Percentiles rank a stretch among this genome's conserved stretches.
phyloP scores from a whole-genome alignment of 2,113 vertebrate genomes.

The Aleadryas rufinucha region DNA sequence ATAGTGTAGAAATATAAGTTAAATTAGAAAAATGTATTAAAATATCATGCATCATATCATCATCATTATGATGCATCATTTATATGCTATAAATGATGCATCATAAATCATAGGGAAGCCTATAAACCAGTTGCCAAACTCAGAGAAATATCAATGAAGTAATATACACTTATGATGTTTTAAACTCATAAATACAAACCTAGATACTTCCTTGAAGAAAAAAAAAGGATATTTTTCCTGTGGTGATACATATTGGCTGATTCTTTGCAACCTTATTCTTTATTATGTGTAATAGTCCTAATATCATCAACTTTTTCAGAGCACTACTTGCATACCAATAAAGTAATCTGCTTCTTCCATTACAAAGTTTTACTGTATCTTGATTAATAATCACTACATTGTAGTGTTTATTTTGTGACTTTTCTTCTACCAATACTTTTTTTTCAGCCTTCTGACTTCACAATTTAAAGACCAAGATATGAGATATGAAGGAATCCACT shows the following conservation, averaged over 20 bases:
- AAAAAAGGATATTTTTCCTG: neutral
- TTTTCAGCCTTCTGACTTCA: neutral
- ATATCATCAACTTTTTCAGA: neutral
- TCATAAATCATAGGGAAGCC: neutral
- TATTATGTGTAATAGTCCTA: neutral
- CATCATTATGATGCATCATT: no score
- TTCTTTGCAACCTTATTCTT: neutral
- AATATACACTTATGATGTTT: neutral
- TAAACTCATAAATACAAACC: neutral
- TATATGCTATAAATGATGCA: neutral
- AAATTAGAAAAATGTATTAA: neutral
- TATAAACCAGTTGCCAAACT: neutral
- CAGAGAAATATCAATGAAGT: neutral
- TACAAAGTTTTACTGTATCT: neutral
- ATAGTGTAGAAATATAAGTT: neutral
- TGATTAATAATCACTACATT: neutral
- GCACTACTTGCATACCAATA: neutral
- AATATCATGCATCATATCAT: no score
- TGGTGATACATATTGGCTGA: neutral
- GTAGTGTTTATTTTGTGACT: neutral
- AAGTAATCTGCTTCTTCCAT: neutral
- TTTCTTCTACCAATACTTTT: neutral
- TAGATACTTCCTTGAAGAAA: neutral
- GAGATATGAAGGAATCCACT: neutral
- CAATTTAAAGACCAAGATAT: neutral